These are phyloP conservation scores for Strigamia transsilvanica DNA, from an alignment of 2,888 invertebrate genomes.

Conservation along the genomic window DNA sequence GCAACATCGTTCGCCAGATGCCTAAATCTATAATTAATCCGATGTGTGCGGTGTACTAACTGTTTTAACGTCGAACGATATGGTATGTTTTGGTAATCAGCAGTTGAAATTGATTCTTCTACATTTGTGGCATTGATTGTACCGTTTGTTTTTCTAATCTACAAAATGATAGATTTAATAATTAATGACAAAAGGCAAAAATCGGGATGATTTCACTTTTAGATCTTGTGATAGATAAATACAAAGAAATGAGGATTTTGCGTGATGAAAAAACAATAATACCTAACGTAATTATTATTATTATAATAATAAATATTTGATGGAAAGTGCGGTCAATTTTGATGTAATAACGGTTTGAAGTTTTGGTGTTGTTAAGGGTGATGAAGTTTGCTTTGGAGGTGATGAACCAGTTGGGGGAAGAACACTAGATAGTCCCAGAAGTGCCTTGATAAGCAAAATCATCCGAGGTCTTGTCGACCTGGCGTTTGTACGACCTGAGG, in stretches of 20 bases:
- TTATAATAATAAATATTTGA: not conserved
- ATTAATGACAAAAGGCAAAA: not conserved
- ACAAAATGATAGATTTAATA: not conserved
- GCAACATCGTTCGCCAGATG: not conserved
- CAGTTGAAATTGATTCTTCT: not conserved
- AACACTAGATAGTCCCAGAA: not conserved
- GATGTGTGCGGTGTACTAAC: not conserved
- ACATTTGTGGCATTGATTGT: not conserved
- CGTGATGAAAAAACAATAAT: not conserved
- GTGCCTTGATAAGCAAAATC: constrained; percentile 45
- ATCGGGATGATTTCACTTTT: not conserved
- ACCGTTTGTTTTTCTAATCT: not conserved
- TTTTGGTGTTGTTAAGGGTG: constrained; percentile 5
- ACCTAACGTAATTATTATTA: not conserved
- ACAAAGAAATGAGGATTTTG: not conserved
- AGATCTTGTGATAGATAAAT: not conserved
- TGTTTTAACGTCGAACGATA: not conserved
- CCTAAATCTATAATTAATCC: not conserved
- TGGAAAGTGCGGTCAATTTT: constrained; percentile 17
- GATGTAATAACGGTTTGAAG: not conserved
- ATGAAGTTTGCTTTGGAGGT: constrained; percentile 29
- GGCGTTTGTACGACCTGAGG: constrained; percentile 14
- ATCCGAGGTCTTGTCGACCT: constrained; percentile 7
- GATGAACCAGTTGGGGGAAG: not conserved
- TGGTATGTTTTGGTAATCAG: not conserved